Conservation (phyloP, 1,140 invertebrate species). For the Venturia canescens region DNA sequence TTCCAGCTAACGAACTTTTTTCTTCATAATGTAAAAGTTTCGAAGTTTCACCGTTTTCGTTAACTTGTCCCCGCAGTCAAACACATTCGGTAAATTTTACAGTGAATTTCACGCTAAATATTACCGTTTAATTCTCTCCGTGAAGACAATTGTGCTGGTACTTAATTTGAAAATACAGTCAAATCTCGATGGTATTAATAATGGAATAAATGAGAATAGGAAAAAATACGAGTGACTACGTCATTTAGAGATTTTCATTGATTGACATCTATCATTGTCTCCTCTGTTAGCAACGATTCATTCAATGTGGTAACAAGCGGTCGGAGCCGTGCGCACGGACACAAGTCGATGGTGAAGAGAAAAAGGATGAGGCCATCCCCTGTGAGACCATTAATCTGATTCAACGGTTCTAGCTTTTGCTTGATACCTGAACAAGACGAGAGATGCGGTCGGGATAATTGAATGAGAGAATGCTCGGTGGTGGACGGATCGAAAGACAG, state of each 20-base stretch:
- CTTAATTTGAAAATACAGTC: background rate
- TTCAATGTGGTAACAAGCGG: background rate
- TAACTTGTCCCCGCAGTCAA: too few species aligned
- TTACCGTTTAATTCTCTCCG: too few species aligned
- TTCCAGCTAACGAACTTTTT: too few species aligned
- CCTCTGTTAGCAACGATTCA: background rate
- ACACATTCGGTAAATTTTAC: too few species aligned
- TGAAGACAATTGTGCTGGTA: background rate
- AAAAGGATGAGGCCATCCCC: background rate
- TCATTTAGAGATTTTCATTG: background rate
- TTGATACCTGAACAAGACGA: conserved; percentile 61
- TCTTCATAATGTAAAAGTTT: too few species aligned
- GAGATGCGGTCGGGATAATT: conserved; percentile 56
- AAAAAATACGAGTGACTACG: background rate
- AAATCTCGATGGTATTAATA: background rate
- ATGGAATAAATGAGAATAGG: background rate
- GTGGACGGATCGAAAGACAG: conserved; percentile 51
- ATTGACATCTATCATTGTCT: background rate
- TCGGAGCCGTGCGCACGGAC: background rate
- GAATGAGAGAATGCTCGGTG: conserved; percentile 52
- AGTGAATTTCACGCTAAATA: too few species aligned
- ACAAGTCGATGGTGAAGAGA: conserved; percentile 6
- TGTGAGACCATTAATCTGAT: conserved; percentile 58
- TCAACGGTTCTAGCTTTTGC: conserved; percentile 52
- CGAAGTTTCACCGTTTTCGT: too few species aligned